A percentile compares a stretch with the other conserved stretches of the same genome.
Conservation (phyloP, 2,888 invertebrate genomes). For the Petrolisthes cinctipes region DNA sequence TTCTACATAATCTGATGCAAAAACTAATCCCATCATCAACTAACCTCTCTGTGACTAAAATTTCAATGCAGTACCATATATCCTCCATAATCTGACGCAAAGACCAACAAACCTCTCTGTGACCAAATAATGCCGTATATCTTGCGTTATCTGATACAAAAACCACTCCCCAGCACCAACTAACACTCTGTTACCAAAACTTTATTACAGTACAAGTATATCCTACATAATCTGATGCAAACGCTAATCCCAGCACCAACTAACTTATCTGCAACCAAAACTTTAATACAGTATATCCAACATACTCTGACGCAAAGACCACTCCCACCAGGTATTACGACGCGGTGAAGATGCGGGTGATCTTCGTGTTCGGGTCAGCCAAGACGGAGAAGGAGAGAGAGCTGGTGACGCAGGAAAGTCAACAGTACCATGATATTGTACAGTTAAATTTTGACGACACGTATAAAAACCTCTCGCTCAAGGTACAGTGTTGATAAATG, state of each 20-base stretch:
- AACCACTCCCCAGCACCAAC: background rate
- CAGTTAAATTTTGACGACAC: slow-evolving; percentile 37
- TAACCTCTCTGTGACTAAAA: too few species aligned
- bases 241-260: background rate
- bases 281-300: background rate
- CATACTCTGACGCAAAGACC: background rate
- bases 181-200: background rate
- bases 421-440: slow-evolving; percentile 33
- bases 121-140: too few species aligned
- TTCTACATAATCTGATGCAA: background rate
- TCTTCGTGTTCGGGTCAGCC: slow-evolving; percentile 41
- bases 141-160: too few species aligned
- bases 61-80: background rate
- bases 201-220: background rate
- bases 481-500: slow-evolving; percentile 16
- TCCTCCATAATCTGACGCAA: too few species aligned
- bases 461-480: slow-evolving; percentile 43
- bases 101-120: too few species aligned
- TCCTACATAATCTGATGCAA: background rate
- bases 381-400: slow-evolving; percentile 3
- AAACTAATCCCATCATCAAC: background rate
- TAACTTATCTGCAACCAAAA: background rate
- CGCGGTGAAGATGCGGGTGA: slow-evolving; percentile 13
- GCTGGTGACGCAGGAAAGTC: slow-evolving; percentile 23
- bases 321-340: slow-evolving; percentile 23